These are phyloP conservation scores for Candoia aspera DNA, from an alignment of 2,113 vertebrate species.

Conservation along the genomic window DNA sequence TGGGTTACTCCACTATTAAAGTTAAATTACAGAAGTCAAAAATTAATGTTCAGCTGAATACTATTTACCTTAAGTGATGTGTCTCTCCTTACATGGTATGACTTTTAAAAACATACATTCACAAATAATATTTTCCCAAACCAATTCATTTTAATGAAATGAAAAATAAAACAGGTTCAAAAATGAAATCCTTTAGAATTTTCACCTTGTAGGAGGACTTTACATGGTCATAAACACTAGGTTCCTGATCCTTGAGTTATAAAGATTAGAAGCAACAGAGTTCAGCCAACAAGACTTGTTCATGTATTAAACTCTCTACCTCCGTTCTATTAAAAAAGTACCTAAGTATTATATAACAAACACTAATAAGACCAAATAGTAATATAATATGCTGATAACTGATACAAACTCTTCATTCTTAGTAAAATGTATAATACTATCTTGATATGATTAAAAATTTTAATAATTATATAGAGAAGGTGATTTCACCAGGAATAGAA, in stretches of 20 bases:
- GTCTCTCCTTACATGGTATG: not conserved
- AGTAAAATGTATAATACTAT: not conserved
- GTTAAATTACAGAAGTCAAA: not conserved
- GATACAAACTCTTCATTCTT: not conserved
- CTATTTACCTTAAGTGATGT: not conserved
- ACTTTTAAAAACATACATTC: not conserved
- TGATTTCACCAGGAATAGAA: not conserved
- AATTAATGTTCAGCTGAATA: not conserved
- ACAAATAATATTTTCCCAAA: not conserved
- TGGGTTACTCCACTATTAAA: not conserved
- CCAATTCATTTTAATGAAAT: not conserved
- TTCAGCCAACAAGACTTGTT: not conserved
- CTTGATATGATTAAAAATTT: not conserved
- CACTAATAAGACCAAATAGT: not conserved
- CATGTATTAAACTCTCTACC: not conserved
- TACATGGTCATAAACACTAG: not conserved
- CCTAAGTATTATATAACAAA: not conserved
- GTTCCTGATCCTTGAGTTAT: not conserved
- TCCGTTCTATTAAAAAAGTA: not conserved
- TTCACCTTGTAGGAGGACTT: not conserved
- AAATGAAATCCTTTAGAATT: not conserved
- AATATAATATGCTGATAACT: not conserved
- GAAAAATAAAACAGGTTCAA: not conserved
- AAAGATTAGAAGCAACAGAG: not conserved
- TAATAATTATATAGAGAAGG: not conserved